Conservation (phyloP, 2,888 invertebrate species). For the Chouioia cunea region DNA sequence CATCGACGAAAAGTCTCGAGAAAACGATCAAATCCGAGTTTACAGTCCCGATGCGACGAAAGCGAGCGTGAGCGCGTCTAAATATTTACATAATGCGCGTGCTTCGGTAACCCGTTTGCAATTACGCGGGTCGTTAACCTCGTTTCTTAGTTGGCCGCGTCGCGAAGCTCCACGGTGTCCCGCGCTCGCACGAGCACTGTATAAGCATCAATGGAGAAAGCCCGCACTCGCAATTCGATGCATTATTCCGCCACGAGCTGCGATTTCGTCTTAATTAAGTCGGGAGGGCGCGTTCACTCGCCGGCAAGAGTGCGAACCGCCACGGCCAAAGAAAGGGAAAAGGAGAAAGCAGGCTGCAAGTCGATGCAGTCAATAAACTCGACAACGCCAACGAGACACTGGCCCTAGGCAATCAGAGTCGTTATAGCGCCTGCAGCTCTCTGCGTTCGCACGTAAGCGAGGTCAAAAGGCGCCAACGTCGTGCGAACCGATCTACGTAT, state of each 20-base stretch:
- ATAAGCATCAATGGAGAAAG: constrained; percentile 16
- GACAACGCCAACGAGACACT: constrained; percentile 9
- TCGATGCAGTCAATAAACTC: constrained; percentile 25
- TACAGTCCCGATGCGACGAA: not conserved
- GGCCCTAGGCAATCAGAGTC: constrained; percentile 19
- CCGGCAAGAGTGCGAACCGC: too few relatives aligned
- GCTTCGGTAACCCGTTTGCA: constrained; percentile 1
- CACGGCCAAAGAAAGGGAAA: not conserved
- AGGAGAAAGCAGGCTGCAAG: constrained; percentile 23
- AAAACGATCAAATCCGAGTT: too few relatives aligned
- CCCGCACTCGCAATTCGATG: too few relatives aligned
- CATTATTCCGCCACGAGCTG: not conserved
- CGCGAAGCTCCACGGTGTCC: not conserved
- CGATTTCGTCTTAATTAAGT: constrained; percentile 33
- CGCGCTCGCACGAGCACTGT: not conserved
- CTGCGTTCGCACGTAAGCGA: not conserved
- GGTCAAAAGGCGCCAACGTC: too few relatives aligned
- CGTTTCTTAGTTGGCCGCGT: not conserved
- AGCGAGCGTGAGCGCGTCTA: constrained; percentile 7
- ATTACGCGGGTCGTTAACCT: constrained; percentile 18
- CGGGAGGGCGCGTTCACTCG: not conserved
- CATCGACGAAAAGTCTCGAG: too few relatives aligned
- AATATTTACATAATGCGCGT: constrained; percentile 32
- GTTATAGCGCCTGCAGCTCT: constrained; percentile 21
- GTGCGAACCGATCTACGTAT: too few relatives aligned